Conservation (phyloP, 1,140 invertebrate species). For the Ladona fulva region DNA sequence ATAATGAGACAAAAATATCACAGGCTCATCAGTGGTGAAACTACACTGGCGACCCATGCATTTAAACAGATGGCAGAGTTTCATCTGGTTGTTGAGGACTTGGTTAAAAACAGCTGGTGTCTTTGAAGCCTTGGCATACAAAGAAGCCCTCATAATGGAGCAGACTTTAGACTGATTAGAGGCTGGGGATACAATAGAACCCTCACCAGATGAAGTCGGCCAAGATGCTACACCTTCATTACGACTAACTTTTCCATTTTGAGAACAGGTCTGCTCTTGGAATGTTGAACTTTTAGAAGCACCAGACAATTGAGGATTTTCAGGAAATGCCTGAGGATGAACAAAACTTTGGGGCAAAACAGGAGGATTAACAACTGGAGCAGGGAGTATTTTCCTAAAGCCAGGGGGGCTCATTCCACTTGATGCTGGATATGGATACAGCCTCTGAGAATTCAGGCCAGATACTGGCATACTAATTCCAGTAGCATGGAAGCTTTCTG, state of each 20-base stretch:
- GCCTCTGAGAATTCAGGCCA: background rate
- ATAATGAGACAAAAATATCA: conserved; percentile 38
- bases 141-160: background rate
- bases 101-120: conserved; percentile 27
- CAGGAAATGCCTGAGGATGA: background rate
- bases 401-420: background rate
- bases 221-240: too few species aligned
- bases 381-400: background rate
- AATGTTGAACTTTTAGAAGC: background rate
- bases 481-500: background rate
- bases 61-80: conserved; percentile 43
- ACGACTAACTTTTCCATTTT: background rate
- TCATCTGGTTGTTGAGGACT: conserved; percentile 31
- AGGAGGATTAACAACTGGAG: background rate
- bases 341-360: background rate
- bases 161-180: background rate
- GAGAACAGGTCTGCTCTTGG: conserved; percentile 21
- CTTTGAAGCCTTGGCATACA: conserved; percentile 27
- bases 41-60: conserved; percentile 45
- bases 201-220: too few species aligned
- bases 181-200: background rate
- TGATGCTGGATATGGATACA: background rate
- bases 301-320: background rate
- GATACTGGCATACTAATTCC: background rate
- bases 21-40: conserved; percentile 36